Base-by-base conservation (phyloP, 2,797 vertebrate genomes). In the Poeciliopsis turneri region DNA sequence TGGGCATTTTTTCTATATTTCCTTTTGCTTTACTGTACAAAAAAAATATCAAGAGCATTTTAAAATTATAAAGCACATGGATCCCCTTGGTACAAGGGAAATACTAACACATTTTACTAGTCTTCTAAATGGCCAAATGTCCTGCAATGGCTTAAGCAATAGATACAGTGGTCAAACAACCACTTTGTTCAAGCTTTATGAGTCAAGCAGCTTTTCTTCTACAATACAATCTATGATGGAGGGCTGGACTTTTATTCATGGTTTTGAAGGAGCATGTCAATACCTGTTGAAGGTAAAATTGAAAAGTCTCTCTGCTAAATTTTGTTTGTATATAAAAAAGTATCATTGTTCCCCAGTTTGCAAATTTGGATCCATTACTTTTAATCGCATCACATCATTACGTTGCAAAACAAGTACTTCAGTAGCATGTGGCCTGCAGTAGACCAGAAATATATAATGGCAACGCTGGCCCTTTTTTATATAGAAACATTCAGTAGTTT, bases 21-120 rank as follows among this genome's bases (percentile, higher is more conserved):
- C 72, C 68, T 77, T 46, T 87, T 87, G 72, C 36, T 82, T 86
- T 74, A 78, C 81, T 91, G 77, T 91, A 92, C 84, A 90, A 90
- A 72, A 68, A 30, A 33, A 61, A 61, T 30, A 61, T 15, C 87
- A 88, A 69, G 41, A 43, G 23, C 66, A 68, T 92, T 82, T 78
- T 81, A 9, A 89, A 91, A 85, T 75, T 70, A 81, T 85, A 90
- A 87, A 41, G 45, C 77, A 83, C 85, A 86, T 92, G 88, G 76
- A 91, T 71, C 87, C 93, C 93, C 93, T 95, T 95, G 95, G 91
- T 95, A 93, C 94, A 95, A 96, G 94, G 93, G 93, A 94, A 91
- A 85, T 90, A 86, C 87, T 90, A 92, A 83, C 30, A 84, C 39
- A 93, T 77, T 90, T 92, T 85, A 90, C 81, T 91, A 90, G 76